Conservation (phyloP, 2,113 vertebrate species). For the Psophia crepitans region DNA sequence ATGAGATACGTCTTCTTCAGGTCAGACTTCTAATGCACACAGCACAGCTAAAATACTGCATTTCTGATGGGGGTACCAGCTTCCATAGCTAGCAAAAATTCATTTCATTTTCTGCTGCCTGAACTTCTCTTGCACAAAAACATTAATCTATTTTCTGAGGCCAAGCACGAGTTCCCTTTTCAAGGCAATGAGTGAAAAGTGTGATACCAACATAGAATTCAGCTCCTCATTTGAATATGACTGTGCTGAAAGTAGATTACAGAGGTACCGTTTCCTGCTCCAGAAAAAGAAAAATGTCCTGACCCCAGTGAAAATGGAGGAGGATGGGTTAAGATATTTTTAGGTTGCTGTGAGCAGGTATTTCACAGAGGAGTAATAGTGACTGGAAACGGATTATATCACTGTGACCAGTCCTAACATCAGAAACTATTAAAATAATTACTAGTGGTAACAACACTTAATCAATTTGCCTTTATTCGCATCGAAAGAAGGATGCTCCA, state of each 20-base stretch:
- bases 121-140: not conserved
- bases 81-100: not conserved
- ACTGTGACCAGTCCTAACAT: not conserved
- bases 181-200: not conserved
- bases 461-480: not conserved
- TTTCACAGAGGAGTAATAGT: not conserved
- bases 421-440: not conserved
- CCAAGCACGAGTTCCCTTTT: not conserved
- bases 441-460: not conserved
- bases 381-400: not conserved
- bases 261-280: not conserved
- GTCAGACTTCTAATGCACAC: not conserved
- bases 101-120: not conserved
- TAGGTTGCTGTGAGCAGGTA: not conserved
- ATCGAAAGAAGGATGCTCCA: not conserved
- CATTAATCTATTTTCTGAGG: not conserved
- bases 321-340: not conserved
- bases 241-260: not conserved
- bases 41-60: not conserved
- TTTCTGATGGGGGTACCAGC: not conserved
- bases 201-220: not conserved
- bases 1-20: not conserved
- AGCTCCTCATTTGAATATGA: not conserved
- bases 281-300: not conserved
- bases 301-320: accelerated